phyloP scores from a whole-genome alignment of 1,140 invertebrate species.

The Elysia chlorotica region DNA sequence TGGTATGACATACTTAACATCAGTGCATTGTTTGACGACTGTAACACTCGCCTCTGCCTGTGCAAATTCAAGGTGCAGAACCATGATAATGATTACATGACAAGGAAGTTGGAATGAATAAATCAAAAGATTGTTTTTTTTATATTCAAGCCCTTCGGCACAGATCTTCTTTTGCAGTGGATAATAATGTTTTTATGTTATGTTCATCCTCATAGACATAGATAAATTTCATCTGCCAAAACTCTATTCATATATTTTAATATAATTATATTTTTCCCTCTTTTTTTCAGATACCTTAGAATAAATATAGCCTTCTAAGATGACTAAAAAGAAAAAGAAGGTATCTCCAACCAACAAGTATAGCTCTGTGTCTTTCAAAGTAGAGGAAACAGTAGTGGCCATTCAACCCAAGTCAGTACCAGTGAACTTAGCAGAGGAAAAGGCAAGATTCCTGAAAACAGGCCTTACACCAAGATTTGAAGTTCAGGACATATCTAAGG shows the following conservation, averaged over 20 bases:
- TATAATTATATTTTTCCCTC: background rate
- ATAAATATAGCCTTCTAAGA: no score
- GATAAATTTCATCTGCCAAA: background rate
- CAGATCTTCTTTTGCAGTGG: background rate
- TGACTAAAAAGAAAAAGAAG: background rate
- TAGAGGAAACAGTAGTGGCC: slow-evolving; percentile 8
- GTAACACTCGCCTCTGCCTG: no score
- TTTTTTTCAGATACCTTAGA: background rate
- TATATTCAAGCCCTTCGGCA: no score
- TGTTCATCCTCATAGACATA: background rate
- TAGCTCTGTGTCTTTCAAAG: background rate
- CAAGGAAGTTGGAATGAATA: no score
- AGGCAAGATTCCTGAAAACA: slow-evolving; percentile 46
- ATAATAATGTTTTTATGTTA: background rate
- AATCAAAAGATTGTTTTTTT: no score
- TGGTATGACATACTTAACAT: no score
- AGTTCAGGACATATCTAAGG: slow-evolving; percentile 10
- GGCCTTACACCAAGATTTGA: slow-evolving; percentile 49
- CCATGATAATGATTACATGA: no score
- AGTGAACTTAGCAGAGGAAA: slow-evolving; percentile 52
- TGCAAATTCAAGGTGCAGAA: no score
- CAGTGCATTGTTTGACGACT: no score
- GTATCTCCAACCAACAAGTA: background rate
- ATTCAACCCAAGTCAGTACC: slow-evolving; percentile 21
- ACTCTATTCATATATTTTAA: background rate